Evolutionary conservation across 2,797 vertebrate genomes (phyloP).

Genomic region (Poeciliopsis presidionis): DNA sequence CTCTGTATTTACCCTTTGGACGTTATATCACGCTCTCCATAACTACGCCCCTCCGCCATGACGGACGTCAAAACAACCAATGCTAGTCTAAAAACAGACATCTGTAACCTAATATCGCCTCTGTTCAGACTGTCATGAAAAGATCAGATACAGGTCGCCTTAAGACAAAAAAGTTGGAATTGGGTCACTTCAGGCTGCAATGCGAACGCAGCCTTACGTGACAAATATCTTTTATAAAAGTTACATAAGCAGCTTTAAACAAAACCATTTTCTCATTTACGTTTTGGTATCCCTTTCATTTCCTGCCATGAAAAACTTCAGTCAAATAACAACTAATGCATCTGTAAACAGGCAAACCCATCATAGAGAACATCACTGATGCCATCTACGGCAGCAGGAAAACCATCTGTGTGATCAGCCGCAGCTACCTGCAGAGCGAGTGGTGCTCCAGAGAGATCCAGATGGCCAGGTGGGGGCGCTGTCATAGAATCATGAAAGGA

Average conservation of each 20-base stretch:
- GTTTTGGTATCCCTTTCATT: not conserved
- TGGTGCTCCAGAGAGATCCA: slow-evolving; percentile 69
- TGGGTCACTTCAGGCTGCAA: too few relatives aligned
- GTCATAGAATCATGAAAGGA: not conserved
- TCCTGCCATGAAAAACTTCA: not conserved
- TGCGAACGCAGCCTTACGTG: too few relatives aligned
- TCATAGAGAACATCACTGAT: not conserved
- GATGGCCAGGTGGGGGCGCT: not conserved
- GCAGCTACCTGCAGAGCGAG: slow-evolving; percentile 67
- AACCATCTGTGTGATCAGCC: slow-evolving; percentile 74
- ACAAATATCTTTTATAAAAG: too few relatives aligned
- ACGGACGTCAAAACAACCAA: too few relatives aligned
- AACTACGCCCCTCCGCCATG: too few relatives aligned
- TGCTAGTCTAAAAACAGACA: too few relatives aligned
- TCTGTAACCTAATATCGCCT: too few relatives aligned
- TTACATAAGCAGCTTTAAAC: not conserved
- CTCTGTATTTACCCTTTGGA: too few relatives aligned
- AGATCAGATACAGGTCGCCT: too few relatives aligned
- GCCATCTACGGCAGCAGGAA: slow-evolving; percentile 58
- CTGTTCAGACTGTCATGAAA: too few relatives aligned
- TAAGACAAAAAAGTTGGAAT: too few relatives aligned
- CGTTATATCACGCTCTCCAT: too few relatives aligned
- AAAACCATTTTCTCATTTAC: not conserved
- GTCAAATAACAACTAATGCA: not conserved
- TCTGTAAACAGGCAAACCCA: not conserved